phyloP scores from a whole-genome alignment of 2,113 vertebrate genomes.

The Neomonachus schauinslandi region DNA sequence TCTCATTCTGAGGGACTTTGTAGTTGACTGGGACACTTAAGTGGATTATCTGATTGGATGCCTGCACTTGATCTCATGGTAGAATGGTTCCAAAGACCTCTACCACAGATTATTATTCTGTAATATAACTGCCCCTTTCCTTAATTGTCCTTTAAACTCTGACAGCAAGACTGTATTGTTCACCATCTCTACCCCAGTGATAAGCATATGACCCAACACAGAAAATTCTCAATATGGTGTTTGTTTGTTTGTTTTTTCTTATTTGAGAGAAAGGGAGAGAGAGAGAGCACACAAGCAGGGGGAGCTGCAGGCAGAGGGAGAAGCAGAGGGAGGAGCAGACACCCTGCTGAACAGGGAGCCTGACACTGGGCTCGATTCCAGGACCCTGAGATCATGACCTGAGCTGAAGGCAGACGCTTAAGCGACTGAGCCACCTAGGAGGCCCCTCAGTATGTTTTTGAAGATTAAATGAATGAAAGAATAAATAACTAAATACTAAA shows the following conservation, averaged over 20 bases:
- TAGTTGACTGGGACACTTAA: background rate
- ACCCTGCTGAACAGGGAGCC: background rate
- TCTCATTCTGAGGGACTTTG: background rate
- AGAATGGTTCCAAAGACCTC: background rate
- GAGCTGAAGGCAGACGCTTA: background rate
- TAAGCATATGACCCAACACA: background rate
- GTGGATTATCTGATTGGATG: background rate
- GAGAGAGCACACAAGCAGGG: background rate
- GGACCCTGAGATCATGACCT: background rate
- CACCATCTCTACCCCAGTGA: background rate
- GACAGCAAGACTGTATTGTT: background rate
- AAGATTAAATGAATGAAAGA: background rate
- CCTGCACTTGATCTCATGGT: background rate
- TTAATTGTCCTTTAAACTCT: slow-evolving; percentile 10
- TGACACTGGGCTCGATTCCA: background rate
- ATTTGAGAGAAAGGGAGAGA: background rate
- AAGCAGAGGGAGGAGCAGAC: background rate
- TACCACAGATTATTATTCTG: background rate
- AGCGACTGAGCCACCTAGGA: background rate
- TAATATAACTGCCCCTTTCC: background rate
- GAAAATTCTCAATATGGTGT: background rate
- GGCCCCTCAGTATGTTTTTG: background rate
- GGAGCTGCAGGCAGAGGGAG: background rate
- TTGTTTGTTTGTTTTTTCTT: background rate
- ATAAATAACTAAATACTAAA: background rate